Conservation (phyloP, 1,140 invertebrate genomes). For the Yoshiicerus persimilis region DNA sequence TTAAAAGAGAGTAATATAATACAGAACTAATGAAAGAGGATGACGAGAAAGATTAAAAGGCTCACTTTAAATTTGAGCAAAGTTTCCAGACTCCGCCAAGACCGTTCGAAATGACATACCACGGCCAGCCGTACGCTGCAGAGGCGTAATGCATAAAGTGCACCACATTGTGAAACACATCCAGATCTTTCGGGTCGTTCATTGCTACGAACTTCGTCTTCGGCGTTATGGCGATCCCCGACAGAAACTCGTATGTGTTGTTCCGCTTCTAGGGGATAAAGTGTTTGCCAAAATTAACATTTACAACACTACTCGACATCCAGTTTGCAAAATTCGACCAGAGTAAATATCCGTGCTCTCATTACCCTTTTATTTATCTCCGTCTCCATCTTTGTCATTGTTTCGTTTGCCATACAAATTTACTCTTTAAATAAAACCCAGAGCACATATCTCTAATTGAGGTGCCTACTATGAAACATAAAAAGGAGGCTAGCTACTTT, state of each 20-base stretch:
- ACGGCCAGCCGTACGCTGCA: conserved; percentile 88
- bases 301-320: no score
- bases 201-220: conserved; percentile 80
- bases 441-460: background rate
- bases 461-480: no score
- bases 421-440: background rate
- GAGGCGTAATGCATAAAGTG: conserved; percentile 87
- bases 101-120: conserved; percentile 74
- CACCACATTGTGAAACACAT: conserved; percentile 75
- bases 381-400: background rate
- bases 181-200: conserved; percentile 71
- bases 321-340: background rate
- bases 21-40: background rate
- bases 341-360: background rate
- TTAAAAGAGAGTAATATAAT: background rate
- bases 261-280: conserved; percentile 64
- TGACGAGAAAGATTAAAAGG: background rate
- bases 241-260: conserved; percentile 87
- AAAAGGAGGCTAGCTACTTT: no score
- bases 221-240: conserved; percentile 81
- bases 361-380: background rate
- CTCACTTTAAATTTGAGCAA: conserved; percentile 68
- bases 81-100: conserved; percentile 72
- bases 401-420: background rate
- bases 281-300: no score